Percentiles rank a stretch among this genome's conserved stretches.
phyloP scores from a whole-genome alignment of 2,888 invertebrate genomes.

The Cataglyphis livida region DNA sequence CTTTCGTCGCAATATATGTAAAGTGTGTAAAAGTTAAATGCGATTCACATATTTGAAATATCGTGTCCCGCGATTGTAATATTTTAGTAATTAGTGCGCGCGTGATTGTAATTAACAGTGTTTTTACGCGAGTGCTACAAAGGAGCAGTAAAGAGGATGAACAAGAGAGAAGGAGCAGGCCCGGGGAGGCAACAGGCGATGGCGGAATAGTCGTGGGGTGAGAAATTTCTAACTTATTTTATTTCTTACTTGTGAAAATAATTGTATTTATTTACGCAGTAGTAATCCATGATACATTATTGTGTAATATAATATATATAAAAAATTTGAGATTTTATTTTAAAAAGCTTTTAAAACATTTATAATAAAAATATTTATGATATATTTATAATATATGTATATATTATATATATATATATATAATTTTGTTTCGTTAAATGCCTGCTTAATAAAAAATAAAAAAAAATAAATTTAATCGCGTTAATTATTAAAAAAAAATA shows the following conservation, averaged over 20 bases:
- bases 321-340: too few species aligned
- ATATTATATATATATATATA: too few species aligned
- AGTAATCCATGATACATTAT: too few species aligned
- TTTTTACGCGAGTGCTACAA: not conserved
- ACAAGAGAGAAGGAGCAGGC: not conserved
- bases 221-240: not conserved
- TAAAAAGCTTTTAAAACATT: too few species aligned
- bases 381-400: too few species aligned
- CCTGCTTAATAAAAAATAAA: not conserved
- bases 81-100: not conserved
- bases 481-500: not conserved
- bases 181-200: not conserved
- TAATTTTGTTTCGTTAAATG: too few species aligned
- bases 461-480: not conserved
- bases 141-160: not conserved
- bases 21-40: not conserved
- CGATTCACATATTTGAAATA: not conserved
- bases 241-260: too few species aligned
- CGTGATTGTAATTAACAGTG: not conserved
- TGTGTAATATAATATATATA: too few species aligned
- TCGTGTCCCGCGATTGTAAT: not conserved
- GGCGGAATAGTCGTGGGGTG: not conserved
- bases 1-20: not conserved
- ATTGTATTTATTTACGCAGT: too few species aligned
- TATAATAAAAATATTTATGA: too few species aligned